phyloP scores from a whole-genome alignment of 2,888 invertebrate genomes.

The Melanophora roralis region DNA sequence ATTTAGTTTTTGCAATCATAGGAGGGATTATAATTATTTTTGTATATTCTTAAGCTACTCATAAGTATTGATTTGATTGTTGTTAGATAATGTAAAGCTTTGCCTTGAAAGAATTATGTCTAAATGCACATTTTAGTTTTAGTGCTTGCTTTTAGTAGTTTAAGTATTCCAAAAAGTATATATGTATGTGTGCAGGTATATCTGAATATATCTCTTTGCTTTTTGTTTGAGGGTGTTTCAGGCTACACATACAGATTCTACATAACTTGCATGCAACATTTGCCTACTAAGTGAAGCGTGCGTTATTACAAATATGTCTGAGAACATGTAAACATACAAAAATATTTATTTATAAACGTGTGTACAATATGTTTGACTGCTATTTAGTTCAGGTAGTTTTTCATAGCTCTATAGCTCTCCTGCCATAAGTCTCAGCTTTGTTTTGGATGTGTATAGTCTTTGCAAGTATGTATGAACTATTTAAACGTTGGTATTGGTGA shows the following conservation, averaged over 20 bases:
- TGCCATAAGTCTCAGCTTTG: constrained; percentile 58
- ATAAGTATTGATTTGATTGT: too few species aligned
- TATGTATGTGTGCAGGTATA: background rate
- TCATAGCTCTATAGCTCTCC: constrained; percentile 51
- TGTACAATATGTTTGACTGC: constrained; percentile 4
- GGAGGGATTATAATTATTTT: too few species aligned
- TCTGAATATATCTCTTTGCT: background rate
- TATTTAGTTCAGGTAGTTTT: constrained; percentile 54
- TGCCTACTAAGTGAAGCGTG: constrained; percentile 59
- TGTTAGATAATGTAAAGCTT: too few species aligned
- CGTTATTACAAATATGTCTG: constrained; percentile 63
- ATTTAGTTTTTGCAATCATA: too few species aligned
- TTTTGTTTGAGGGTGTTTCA: background rate
- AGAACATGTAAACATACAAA: background rate
- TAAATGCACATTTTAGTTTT: too few species aligned
- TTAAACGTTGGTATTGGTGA: constrained; percentile 15
- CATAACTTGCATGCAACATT: constrained; percentile 57
- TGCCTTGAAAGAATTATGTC: too few species aligned
- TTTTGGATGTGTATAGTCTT: constrained; percentile 41
- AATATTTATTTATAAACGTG: background rate
- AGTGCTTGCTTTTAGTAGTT: too few species aligned
- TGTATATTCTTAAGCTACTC: too few species aligned
- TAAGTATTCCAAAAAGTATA: background rate
- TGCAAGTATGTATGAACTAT: constrained; percentile 18
- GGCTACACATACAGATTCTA: background rate